Evolutionary conservation across 2,888 invertebrate genomes (phyloP).

Genomic region (Limnephilus auricula): DNA sequence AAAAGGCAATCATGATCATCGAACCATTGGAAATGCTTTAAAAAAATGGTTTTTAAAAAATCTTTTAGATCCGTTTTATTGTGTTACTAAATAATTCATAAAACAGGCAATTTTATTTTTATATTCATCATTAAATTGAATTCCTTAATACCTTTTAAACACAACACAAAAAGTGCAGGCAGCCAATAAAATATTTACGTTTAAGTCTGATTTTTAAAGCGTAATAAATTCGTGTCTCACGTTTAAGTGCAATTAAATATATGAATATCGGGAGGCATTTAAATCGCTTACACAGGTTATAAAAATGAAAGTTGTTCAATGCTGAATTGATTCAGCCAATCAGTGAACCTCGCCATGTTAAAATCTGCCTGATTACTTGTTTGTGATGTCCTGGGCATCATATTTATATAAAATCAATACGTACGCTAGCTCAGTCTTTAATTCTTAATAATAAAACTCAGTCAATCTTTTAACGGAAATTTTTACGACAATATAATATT

Average conservation of each 20-base stretch:
- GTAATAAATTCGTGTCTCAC: slow-evolving; percentile 28
- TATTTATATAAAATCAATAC: background rate
- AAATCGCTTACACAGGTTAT: slow-evolving; percentile 4
- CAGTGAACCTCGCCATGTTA: slow-evolving; percentile 2
- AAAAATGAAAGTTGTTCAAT: slow-evolving; percentile 26
- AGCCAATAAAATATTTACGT: background rate
- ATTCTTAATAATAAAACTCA: background rate
- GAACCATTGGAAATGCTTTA: too few relatives aligned
- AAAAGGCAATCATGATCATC: too few relatives aligned
- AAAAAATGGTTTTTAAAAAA: too few relatives aligned
- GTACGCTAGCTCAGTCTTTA: background rate
- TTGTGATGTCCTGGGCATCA: background rate
- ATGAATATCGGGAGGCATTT: slow-evolving; percentile 17
- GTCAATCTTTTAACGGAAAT: background rate
- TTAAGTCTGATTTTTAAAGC: background rate
- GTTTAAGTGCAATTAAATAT: slow-evolving; percentile 26
- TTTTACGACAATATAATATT: too few relatives aligned
- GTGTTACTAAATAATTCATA: too few relatives aligned
- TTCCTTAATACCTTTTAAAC: background rate
- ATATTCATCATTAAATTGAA: background rate
- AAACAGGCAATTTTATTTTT: background rate
- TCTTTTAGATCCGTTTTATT: too few relatives aligned
- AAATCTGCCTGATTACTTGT: slow-evolving; percentile 21
- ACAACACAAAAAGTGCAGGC: background rate
- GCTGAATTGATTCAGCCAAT: slow-evolving; percentile 34